Evolutionary conservation across 1,140 invertebrate genomes (phyloP).

Genomic region (Tyrophagus putrescentiae): DNA sequence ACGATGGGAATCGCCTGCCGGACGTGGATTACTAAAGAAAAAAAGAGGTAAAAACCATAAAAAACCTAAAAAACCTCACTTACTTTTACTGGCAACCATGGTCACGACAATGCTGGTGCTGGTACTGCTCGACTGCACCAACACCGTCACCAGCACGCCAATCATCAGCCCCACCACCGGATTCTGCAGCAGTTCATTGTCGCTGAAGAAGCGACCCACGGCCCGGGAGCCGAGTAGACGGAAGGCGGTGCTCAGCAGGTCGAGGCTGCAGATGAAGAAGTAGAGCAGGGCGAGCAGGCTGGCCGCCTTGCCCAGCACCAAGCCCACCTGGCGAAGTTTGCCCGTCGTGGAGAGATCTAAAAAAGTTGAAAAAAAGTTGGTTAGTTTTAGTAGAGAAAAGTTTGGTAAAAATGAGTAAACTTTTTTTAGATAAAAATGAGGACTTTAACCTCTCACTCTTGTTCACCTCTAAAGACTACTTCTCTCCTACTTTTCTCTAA

Average conservation of each 20-base stretch:
- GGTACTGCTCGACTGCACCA: slow-evolving; percentile 47
- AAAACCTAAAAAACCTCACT: background rate
- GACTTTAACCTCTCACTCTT: too few relatives aligned
- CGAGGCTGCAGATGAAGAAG: slow-evolving; percentile 45
- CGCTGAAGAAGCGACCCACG: slow-evolving; percentile 36
- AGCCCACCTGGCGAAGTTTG: slow-evolving; percentile 26
- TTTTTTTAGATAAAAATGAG: too few relatives aligned
- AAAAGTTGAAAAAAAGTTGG: slow-evolving; percentile 37
- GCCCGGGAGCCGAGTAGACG: slow-evolving; percentile 40
- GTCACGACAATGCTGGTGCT: slow-evolving; percentile 46
- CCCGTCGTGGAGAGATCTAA: slow-evolving; percentile 25
- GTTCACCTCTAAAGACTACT: too few relatives aligned
- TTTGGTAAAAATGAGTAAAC: too few relatives aligned
- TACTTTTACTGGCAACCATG: slow-evolving; percentile 40
- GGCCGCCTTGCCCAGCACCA: slow-evolving; percentile 29
- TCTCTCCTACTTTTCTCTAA: too few relatives aligned
- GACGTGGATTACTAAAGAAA: slow-evolving; percentile 38
- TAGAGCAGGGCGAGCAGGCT: slow-evolving; percentile 38
- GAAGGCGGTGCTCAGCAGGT: slow-evolving; percentile 42
- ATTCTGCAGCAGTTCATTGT: slow-evolving; percentile 40
- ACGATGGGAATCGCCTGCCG: slow-evolving; percentile 42
- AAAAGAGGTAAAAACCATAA: background rate
- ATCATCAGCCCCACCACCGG: slow-evolving; percentile 44
- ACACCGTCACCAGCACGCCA: slow-evolving; percentile 44
- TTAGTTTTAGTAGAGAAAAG: too few relatives aligned